These are phyloP conservation scores for Contarinia nasturtii DNA, from an alignment of 1,140 invertebrate genomes.

Conservation along the genomic window DNA sequence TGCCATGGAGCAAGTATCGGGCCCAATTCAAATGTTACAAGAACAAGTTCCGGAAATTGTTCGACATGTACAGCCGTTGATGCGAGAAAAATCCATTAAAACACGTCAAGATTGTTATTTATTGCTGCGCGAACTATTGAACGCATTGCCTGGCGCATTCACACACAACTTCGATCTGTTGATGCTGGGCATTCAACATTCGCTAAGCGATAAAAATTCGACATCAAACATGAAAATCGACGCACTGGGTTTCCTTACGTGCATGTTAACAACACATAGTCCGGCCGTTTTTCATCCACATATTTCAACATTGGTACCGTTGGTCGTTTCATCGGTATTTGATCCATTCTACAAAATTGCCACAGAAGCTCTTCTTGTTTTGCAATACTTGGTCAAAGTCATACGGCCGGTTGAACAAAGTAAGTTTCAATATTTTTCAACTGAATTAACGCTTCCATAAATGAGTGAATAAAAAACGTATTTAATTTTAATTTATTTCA, in stretches of 20 bases:
- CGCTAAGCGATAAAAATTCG: conserved; percentile 81
- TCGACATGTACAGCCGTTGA: conserved; percentile 70
- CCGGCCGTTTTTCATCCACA: conserved; percentile 56
- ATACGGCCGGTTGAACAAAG: conserved; percentile 44
- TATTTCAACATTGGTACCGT: conserved; percentile 65
- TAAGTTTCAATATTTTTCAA: not conserved
- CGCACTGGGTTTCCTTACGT: conserved; percentile 81
- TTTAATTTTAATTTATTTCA: conserved; percentile 3
- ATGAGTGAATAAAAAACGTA: not conserved
- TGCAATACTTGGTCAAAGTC: conserved; percentile 88
- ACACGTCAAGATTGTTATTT: conserved; percentile 81
- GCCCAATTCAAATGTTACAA: conserved; percentile 45
- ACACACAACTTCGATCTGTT: conserved; percentile 67
- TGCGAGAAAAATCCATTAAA: conserved; percentile 89
- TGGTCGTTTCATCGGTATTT: conserved; percentile 70
- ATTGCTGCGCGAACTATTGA: conserved; percentile 75
- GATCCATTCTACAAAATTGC: conserved; percentile 98
- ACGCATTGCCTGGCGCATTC: conserved; percentile 74
- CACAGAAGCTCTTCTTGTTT: conserved; percentile 78
- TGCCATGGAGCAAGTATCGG: conserved; percentile 50
- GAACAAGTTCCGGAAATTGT: conserved; percentile 50
- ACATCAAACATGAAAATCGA: conserved; percentile 98
- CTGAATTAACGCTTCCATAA: too few relatives aligned
- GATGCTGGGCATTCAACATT: conserved; percentile 80
- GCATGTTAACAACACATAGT: conserved; percentile 65